Conservation (phyloP, 2,888 invertebrate genomes). For the Zootermopsis nevadensis region DNA sequence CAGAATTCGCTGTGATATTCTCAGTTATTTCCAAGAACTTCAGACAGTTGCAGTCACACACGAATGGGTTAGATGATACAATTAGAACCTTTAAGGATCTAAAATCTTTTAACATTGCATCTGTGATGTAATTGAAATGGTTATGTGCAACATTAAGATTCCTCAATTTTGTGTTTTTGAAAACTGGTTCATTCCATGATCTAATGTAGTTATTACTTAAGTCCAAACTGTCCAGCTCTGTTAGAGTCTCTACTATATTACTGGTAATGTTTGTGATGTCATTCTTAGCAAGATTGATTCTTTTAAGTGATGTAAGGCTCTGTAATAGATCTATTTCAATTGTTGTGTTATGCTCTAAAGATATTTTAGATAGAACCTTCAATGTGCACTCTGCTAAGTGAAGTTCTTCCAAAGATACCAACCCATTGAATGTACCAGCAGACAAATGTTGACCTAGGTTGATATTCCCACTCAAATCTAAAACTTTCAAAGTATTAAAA, state of each 20-base stretch:
- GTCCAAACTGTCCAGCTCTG: slow-evolving; percentile 65
- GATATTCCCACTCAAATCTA: slow-evolving; percentile 70
- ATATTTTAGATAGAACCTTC: background rate
- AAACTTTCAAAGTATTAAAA: slow-evolving; percentile 62
- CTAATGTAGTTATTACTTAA: slow-evolving; percentile 68
- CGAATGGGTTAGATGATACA: slow-evolving; percentile 69
- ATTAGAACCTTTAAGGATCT: slow-evolving; percentile 64
- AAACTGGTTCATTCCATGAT: slow-evolving; percentile 67
- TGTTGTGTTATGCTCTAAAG: too few species aligned
- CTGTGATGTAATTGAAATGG: slow-evolving; percentile 68
- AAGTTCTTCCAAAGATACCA: slow-evolving; percentile 63
- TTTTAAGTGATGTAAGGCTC: slow-evolving; percentile 14
- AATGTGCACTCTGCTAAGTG: slow-evolving; percentile 61
- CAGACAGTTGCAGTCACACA: slow-evolving; percentile 68
- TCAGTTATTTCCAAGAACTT: slow-evolving; percentile 62
- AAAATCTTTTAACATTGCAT: slow-evolving; percentile 70
- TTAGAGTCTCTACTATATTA: slow-evolving; percentile 60
- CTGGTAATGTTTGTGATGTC: slow-evolving; percentile 56
- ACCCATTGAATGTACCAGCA: slow-evolving; percentile 61
- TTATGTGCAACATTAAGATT: slow-evolving; percentile 67
- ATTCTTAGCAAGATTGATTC: slow-evolving; percentile 32
- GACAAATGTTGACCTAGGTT: slow-evolving; percentile 60
- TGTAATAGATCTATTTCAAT: background rate
- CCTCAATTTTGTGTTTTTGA: slow-evolving; percentile 61
- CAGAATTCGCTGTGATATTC: slow-evolving; percentile 53